These are phyloP conservation scores for Lasiurus borealis DNA, from an alignment of 2,113 vertebrate species.

Conservation along the genomic window DNA sequence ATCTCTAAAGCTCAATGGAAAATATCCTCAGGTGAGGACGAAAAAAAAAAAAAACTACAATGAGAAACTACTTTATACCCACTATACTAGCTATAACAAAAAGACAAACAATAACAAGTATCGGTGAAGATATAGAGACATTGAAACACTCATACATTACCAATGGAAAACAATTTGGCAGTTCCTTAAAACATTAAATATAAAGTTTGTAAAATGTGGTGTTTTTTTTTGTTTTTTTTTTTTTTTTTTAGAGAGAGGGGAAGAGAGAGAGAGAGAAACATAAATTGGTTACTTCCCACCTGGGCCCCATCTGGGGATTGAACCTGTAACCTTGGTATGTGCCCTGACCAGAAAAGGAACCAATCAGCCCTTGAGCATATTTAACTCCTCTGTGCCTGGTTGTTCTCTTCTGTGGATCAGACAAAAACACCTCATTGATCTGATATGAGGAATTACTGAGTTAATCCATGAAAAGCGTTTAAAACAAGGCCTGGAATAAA, in stretches of 20 bases:
- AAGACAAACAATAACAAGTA: not conserved
- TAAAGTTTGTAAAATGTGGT: not conserved
- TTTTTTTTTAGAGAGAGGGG: not conserved
- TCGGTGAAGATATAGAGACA: slow-evolving; percentile 14
- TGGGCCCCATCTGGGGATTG: not conserved
- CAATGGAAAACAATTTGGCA: slow-evolving; percentile 43
- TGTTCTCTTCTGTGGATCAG: not conserved
- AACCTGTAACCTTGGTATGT: not conserved
- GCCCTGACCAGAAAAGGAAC: not conserved
- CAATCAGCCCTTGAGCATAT: not conserved
- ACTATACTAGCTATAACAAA: not conserved
- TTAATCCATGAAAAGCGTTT: not conserved
- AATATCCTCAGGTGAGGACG: too few relatives aligned
- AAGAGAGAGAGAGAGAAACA: not conserved
- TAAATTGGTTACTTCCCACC: not conserved
- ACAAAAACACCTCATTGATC: not conserved
- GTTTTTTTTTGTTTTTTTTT: not conserved
- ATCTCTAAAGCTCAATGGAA: too few relatives aligned
- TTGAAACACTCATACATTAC: not conserved
- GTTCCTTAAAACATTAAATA: slow-evolving; percentile 9
- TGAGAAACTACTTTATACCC: not conserved
- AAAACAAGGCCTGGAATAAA: not conserved
- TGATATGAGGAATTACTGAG: slow-evolving; percentile 33
- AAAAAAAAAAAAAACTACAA: not conserved
- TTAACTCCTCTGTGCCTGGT: not conserved